phyloP scores from a whole-genome alignment of 2,888 invertebrate genomes.

The Charanyca ferruginea region DNA sequence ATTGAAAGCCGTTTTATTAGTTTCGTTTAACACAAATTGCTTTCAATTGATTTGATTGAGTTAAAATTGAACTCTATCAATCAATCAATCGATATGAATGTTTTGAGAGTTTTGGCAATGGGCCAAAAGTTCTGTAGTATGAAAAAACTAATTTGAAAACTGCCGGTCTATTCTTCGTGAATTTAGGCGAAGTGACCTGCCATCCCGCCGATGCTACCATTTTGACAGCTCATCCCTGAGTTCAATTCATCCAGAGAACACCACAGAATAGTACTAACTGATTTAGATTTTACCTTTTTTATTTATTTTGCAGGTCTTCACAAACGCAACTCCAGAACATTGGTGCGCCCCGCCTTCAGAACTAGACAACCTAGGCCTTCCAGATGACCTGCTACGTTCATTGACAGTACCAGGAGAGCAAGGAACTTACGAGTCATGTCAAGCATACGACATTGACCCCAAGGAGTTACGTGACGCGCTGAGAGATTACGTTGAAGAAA shows the following conservation, averaged over 20 bases:
- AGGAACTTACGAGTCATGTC: slow-evolving; percentile 88
- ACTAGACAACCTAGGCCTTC: slow-evolving; percentile 85
- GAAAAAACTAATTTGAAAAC: background rate
- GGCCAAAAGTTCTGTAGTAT: background rate
- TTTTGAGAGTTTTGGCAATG: background rate
- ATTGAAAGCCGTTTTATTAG: slow-evolving; percentile 10
- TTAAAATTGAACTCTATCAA: slow-evolving; percentile 5
- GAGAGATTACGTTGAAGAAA: slow-evolving; percentile 76
- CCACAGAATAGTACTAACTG: too few relatives aligned
- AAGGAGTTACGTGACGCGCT: slow-evolving; percentile 74
- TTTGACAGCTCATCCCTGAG: too few relatives aligned
- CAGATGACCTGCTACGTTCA: slow-evolving; percentile 86
- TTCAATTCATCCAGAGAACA: too few relatives aligned
- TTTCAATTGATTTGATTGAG: slow-evolving; percentile 21
- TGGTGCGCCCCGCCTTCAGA: slow-evolving; percentile 92
- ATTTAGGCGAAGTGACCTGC: too few relatives aligned
- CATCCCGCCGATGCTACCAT: too few relatives aligned
- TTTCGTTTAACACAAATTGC: slow-evolving; percentile 5
- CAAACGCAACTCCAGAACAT: slow-evolving; percentile 93
- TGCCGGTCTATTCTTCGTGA: too few relatives aligned
- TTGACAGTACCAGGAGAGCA: slow-evolving; percentile 89
- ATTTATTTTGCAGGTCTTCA: slow-evolving; percentile 90
- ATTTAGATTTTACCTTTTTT: too few relatives aligned
- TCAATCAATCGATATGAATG: background rate
- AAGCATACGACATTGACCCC: slow-evolving; percentile 88